Percentiles rank a stretch among this genome's conserved stretches.
Evolutionary conservation across 2,797 vertebrate genomes (phyloP).

Genomic region (Luscinia luscinia): DNA sequence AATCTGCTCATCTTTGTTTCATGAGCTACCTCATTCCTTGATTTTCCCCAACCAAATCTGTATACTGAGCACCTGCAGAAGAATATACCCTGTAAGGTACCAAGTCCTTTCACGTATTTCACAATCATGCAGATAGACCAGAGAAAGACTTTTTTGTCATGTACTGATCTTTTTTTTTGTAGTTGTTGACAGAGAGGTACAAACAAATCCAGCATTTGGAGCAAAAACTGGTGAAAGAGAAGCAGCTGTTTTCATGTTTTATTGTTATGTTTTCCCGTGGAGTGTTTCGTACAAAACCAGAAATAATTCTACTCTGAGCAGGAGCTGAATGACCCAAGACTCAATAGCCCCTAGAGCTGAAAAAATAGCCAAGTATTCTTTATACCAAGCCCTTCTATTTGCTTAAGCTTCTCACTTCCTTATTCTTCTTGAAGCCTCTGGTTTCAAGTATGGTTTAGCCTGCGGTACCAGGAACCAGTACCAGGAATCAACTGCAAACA

Average conservation of each 20-base stretch:
- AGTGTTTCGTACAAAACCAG: background rate
- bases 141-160: background rate
- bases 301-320: background rate
- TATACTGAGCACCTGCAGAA: background rate
- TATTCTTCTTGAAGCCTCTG: background rate
- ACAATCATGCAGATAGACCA: background rate
- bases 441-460: background rate
- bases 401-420: background rate
- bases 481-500: background rate
- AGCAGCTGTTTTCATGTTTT: background rate
- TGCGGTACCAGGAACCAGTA: background rate
- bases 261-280: background rate
- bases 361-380: background rate
- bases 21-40: background rate
- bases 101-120: background rate
- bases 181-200: background rate
- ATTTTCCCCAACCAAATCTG: background rate
- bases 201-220: conserved; percentile 1
- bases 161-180: background rate
- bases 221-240: background rate
- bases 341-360: background rate
- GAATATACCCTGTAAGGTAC: background rate
- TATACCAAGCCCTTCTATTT: background rate
- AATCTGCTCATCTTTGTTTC: background rate
- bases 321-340: background rate